Evolutionary conservation across 2,888 invertebrate genomes (phyloP).

Genomic region (Philhelius pedissequus): DNA sequence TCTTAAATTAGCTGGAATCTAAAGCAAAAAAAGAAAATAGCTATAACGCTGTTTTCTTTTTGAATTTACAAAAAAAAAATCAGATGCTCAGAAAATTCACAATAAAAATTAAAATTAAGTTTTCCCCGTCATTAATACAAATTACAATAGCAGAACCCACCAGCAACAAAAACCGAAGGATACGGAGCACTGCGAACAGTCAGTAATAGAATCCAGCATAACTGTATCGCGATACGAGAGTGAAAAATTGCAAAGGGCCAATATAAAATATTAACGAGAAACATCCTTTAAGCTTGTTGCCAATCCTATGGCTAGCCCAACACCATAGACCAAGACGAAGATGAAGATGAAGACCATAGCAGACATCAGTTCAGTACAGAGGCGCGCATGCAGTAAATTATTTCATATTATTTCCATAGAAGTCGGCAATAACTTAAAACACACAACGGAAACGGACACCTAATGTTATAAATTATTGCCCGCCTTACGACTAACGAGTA

Average conservation of each 20-base stretch:
- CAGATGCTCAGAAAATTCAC: constrained; percentile 17
- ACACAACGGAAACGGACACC: constrained; percentile 38
- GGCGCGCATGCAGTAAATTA: constrained; percentile 39
- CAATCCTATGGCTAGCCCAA: background rate
- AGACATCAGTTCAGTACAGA: too few relatives aligned
- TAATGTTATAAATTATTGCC: constrained; percentile 50
- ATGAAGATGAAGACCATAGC: too few relatives aligned
- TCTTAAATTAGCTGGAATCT: constrained; percentile 28
- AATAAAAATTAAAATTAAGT: constrained; percentile 48
- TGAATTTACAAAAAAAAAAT: background rate
- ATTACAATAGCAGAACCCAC: constrained; percentile 35
- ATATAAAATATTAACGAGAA: constrained; percentile 48
- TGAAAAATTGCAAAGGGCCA: constrained; percentile 46
- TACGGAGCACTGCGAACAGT: too few relatives aligned
- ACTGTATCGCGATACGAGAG: constrained; percentile 6
- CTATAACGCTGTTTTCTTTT: background rate
- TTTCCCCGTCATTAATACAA: constrained; percentile 52
- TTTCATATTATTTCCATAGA: constrained; percentile 52
- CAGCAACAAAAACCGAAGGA: too few relatives aligned
- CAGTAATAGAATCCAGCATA: too few relatives aligned
- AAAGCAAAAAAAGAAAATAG: background rate
- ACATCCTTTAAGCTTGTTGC: constrained; percentile 33
- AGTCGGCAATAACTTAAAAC: constrained; percentile 51
- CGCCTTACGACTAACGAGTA: constrained; percentile 7
- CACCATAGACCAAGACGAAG: too few relatives aligned